Conservation (phyloP, 2,113 vertebrate species). For the Garra rufa region DNA sequence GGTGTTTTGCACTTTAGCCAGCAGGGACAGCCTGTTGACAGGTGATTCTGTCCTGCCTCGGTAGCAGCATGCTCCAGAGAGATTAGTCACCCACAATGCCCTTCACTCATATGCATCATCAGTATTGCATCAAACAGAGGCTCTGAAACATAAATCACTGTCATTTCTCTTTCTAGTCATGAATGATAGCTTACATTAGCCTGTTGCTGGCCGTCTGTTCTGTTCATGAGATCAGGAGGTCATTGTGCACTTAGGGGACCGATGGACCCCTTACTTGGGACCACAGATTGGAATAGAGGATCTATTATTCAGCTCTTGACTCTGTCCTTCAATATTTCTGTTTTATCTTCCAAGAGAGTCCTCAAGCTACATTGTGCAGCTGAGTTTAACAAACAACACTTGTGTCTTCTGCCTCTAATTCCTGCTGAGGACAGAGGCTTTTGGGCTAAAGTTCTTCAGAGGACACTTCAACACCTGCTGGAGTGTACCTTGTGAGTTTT, state of each 20-base stretch:
- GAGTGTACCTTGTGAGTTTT: background rate
- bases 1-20: constrained; percentile 52
- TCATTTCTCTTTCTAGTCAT: constrained; percentile 29
- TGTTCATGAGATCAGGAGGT: background rate
- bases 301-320: constrained; percentile 2
- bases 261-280: background rate
- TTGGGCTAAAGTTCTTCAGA: constrained; percentile 7
- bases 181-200: constrained; percentile 9
- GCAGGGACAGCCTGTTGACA: constrained; percentile 56
- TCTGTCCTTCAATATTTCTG: background rate
- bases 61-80: constrained; percentile 40
- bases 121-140: constrained; percentile 24
- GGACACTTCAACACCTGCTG: constrained; percentile 8
- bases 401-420: background rate
- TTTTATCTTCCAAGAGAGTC: background rate
- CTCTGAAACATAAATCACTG: constrained; percentile 32
- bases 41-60: constrained; percentile 42
- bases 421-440: background rate
- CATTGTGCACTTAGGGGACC: background rate
- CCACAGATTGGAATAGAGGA: background rate
- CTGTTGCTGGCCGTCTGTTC: background rate
- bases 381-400: constrained; percentile 4
- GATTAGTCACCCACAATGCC: constrained; percentile 48
- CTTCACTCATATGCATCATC: constrained; percentile 45
- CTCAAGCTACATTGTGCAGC: background rate